Base-by-base conservation (phyloP, 1,140 invertebrate species). In the Penaeus chinensis region DNA sequence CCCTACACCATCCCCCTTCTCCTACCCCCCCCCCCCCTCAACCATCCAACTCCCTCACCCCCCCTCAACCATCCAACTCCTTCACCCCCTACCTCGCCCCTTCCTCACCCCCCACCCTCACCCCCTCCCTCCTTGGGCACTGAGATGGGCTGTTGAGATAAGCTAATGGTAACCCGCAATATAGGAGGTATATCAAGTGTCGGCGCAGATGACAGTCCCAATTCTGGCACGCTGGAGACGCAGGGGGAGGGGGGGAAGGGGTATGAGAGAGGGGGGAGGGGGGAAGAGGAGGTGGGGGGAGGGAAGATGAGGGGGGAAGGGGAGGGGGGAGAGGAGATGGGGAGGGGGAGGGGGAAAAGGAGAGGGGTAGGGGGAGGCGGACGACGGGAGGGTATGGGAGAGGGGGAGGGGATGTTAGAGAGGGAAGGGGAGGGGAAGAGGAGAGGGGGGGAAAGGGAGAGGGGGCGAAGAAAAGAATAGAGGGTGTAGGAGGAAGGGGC, bases 71-170 rank as follows among this genome's bases (percentile, higher is more conserved):
- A 32, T 32, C 7, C 47, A 47, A 47, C 47, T 13, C 47, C 47
- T 4, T 54, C 54, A 54, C 16, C 54, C 54, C 54, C 54, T 54
- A 77, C 37, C 76, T 24, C 42, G 20, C 61, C 76, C 60, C 74
- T 66, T 74, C 37, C 76, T 13, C 76, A 47, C 10, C 71, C n/a
- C 24, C 20, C 71, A 7, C 71, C 27, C n/a, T 19, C 71, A 19
- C 24, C 42, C 71, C 42, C 27, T 11, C 71, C 62, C 42, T 78
- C 76, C 84, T 79, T 27, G 77, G 77, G 62, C 63, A 62, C 62
- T 27, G 84, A 65, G 84, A 85, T 85, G 76, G 84, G 84, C 84
- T 79, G 76, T 85, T 79, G 79, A 85, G 84, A 85, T 85, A 85
- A 80, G 76, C 84, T 85, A 85, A 85, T 79, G 42, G 84, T 60